Conservation (phyloP, 2,888 invertebrate species). For the Poecilus cupreus region DNA sequence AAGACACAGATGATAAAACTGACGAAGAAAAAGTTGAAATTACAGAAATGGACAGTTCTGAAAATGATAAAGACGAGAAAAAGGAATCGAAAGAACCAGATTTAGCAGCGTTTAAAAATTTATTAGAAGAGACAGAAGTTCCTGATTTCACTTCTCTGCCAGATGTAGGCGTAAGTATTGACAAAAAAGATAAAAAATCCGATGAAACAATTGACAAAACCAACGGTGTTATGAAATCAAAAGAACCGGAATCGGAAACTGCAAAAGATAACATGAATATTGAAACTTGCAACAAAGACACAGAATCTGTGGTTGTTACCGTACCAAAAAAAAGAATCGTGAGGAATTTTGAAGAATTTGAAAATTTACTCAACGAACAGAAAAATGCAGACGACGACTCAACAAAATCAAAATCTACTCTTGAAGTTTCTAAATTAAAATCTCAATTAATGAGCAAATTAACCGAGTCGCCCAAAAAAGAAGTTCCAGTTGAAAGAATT, state of each 20-base stretch:
- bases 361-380: slow-evolving; percentile 63
- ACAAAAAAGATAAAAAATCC: slow-evolving; percentile 44
- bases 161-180: slow-evolving; percentile 63
- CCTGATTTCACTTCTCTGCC: slow-evolving; percentile 76
- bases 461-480: slow-evolving; percentile 16
- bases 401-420: slow-evolving; percentile 23
- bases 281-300: neutral
- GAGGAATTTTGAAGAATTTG: slow-evolving; percentile 71
- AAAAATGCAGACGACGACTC: slow-evolving; percentile 48
- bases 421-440: slow-evolving; percentile 67
- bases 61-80: slow-evolving; percentile 47
- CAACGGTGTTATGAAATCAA: slow-evolving; percentile 51
- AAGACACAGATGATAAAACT: slow-evolving; percentile 52
- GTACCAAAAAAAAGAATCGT: slow-evolving; percentile 71
- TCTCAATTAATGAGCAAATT: slow-evolving; percentile 68
- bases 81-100: slow-evolving; percentile 66
- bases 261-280: neutral
- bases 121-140: slow-evolving; percentile 78
- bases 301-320: slow-evolving; percentile 62
- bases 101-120: slow-evolving; percentile 77
- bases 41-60: slow-evolving; percentile 62
- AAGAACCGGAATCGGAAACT: neutral
- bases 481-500: neutral
- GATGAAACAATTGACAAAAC: slow-evolving; percentile 53
- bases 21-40: slow-evolving; percentile 48